Percentiles rank a stretch among this genome's conserved stretches.
Conservation (phyloP, 2,113 vertebrate genomes). For the Zosterops lateralis region DNA sequence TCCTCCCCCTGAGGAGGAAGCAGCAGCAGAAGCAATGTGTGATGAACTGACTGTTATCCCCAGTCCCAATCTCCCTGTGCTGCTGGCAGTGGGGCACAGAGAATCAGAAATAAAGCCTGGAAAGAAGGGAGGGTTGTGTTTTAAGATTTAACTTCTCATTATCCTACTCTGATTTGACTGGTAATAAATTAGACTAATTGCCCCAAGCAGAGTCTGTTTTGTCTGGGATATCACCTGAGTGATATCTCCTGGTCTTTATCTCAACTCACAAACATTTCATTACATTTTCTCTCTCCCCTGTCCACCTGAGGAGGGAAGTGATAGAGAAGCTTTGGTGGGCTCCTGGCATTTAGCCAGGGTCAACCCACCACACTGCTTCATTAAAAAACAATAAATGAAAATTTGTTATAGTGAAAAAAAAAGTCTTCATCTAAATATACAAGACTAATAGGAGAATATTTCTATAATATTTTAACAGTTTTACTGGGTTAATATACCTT, state of each 20-base stretch:
- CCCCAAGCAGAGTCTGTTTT: not conserved
- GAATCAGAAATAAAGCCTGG: not conserved
- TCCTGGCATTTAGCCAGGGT: not conserved
- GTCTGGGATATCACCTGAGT: not conserved
- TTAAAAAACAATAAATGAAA: not conserved
- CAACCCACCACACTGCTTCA: not conserved
- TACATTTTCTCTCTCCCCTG: not conserved
- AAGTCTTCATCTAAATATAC: not conserved
- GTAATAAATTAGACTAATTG: not conserved
- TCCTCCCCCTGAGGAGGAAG: not conserved
- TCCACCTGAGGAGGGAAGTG: not conserved
- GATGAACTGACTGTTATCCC: not conserved
- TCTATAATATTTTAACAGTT: not conserved
- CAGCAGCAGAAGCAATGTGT: not conserved
- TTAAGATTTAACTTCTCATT: not conserved
- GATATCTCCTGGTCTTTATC: not conserved
- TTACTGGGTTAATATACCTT: not conserved
- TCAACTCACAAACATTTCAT: not conserved
- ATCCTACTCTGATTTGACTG: not conserved
- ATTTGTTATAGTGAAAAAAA: not conserved
- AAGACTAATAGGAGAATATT: not conserved
- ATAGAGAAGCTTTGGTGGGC: not conserved
- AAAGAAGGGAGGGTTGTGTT: not conserved
- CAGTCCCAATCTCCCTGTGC: not conserved
- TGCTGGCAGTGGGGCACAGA: not conserved